These are phyloP conservation scores for Galaxias olidus DNA, from an alignment of 2,797 vertebrate species.

Conservation along the genomic window DNA sequence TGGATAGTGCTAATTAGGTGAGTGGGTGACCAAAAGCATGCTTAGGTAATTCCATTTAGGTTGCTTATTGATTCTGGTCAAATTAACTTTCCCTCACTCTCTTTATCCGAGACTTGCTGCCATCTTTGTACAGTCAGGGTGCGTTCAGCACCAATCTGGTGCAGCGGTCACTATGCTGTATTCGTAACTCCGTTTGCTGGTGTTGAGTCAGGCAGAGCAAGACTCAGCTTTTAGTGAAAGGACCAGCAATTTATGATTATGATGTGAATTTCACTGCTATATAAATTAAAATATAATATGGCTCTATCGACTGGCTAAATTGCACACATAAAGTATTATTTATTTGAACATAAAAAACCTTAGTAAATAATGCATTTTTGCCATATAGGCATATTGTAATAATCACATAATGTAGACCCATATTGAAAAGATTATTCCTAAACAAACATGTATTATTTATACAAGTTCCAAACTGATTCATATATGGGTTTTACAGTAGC, in stretches of 20 bases:
- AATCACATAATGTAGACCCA: too few species aligned
- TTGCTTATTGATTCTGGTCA: constrained; percentile 54
- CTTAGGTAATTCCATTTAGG: constrained; percentile 56
- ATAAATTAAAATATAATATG: constrained; percentile 3
- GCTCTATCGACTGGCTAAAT: constrained; percentile 14
- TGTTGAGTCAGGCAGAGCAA: background rate
- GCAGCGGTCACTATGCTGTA: constrained; percentile 15
- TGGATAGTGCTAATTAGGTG: constrained; percentile 66
- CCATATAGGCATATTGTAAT: too few species aligned
- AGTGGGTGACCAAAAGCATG: constrained; percentile 55
- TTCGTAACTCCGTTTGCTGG: background rate
- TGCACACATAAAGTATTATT: constrained; percentile 21
- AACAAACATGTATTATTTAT: too few species aligned
- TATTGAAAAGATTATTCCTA: too few species aligned
- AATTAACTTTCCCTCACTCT: too few species aligned
- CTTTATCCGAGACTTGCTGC: too few species aligned
- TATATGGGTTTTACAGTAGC: too few species aligned
- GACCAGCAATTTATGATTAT: background rate
- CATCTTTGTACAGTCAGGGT: constrained; percentile 25
- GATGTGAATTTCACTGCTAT: background rate
- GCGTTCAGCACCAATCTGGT: background rate
- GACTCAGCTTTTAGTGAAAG: constrained; percentile 7
- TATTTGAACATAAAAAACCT: constrained; percentile 6
- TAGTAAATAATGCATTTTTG: too few species aligned
- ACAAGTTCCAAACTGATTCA: too few species aligned